phyloP scores from a whole-genome alignment of 2,888 invertebrate genomes.

The Cephalotes varians region DNA sequence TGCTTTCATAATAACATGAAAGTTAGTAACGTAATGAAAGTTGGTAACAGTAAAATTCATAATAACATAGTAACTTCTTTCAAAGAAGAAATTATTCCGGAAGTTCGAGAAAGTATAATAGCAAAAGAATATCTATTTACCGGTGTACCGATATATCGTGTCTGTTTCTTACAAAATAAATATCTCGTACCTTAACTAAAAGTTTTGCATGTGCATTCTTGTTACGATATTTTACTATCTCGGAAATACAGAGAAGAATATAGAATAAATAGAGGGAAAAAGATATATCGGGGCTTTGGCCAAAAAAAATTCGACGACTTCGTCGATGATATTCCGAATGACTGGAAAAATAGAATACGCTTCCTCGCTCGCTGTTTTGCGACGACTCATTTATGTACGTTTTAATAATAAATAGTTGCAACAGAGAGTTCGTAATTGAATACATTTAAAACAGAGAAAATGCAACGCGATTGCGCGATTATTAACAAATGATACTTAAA shows the following conservation, averaged over 20 bases:
- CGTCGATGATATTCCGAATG: conserved; percentile 39
- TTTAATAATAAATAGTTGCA: conserved; percentile 39
- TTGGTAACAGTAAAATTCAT: no score
- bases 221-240: conserved; percentile 35
- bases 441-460: background rate
- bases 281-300: conserved; percentile 49
- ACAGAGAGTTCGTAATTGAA: conserved; percentile 10
- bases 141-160: background rate
- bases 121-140: background rate
- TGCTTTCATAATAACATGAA: background rate
- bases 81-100: background rate
- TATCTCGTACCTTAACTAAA: conserved; percentile 42
- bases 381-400: conserved; percentile 10
- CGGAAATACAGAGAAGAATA: conserved; percentile 7
- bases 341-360: conserved; percentile 59
- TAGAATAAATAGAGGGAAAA: conserved; percentile 37
- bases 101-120: background rate
- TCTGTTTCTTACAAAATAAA: conserved; percentile 34
- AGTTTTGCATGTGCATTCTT: conserved; percentile 25
- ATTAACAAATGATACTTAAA: conserved; percentile 12
- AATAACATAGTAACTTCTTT: no score
- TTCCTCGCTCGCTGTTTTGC: conserved; percentile 16
- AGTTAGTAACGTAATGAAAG: no score
- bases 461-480: background rate
- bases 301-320: conserved; percentile 68